Base-by-base conservation (phyloP, 2,113 vertebrate genomes). In the Phrynosoma blainvillii region DNA sequence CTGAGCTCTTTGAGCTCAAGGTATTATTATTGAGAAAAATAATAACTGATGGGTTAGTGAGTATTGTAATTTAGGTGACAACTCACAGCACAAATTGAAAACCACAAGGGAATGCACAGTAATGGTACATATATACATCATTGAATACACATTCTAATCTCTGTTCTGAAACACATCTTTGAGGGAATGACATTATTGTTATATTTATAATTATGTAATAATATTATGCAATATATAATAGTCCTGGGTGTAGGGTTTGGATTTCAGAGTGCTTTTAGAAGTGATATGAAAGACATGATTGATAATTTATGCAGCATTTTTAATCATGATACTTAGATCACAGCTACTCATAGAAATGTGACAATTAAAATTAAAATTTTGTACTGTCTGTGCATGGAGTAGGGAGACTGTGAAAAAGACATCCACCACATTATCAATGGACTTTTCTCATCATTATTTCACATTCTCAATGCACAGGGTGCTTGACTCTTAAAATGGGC, bases 21-120 rank as follows among this genome's bases (percentile, higher is more conserved):
- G 70, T 9, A 36, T 74, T 86, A 86, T 70, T 79, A 36, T 30
- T 70, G 85, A 70, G 65, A 27, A 40, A 71, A 42, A 81, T 62
- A 62, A 62, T 73, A 73, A 81, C 16, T n/a, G 54, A 62, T 87
- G 68, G 78, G 74, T 81, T 47, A 56, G 18, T n/a, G 70, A 74
- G 79, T 56, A 71, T 56, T 54, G 66, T 71, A 79, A 79, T 86
- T 86, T 86, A 30, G 77, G 54, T 20, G 42, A 79, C 66, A 71
- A 25, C 36, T 79, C 70, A 7, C 30, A 86, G 25, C 40, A 54
- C 25, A n/a, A 54, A 68, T 40, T 71, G 47, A n/a, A 54, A 79
- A 70, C 18, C 18, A 75, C 59, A 47, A 52, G 27, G 30, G 71
- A 47, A 40, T 66, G 14, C 56, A 21, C 42, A 84, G 30, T 40